Evolutionary conservation across 2,797 vertebrate genomes (phyloP).

Genomic region (Siniperca obscura): DNA sequence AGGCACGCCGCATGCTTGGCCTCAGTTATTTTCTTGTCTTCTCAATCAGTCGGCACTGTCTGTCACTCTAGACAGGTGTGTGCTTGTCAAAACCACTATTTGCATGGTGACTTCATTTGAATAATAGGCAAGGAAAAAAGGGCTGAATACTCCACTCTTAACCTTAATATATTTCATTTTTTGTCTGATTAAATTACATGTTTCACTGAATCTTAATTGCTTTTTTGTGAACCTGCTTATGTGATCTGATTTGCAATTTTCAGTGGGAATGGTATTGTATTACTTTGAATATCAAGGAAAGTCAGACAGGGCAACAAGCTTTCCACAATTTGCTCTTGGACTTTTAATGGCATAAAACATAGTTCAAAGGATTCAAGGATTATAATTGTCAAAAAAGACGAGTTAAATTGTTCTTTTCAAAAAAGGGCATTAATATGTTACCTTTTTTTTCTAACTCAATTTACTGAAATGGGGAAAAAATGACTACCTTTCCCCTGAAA

Average conservation of each 20-base stretch:
- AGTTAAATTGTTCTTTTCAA: slow-evolving; percentile 57
- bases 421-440: slow-evolving; percentile 42
- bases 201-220: slow-evolving; percentile 92
- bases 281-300: slow-evolving; percentile 73
- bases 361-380: slow-evolving; percentile 62
- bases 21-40: slow-evolving; percentile 49
- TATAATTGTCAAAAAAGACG: slow-evolving; percentile 55
- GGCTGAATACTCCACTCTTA: slow-evolving; percentile 70
- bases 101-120: slow-evolving; percentile 75
- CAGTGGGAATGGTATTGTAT: slow-evolving; percentile 80
- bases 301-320: slow-evolving; percentile 71
- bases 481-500: neutral
- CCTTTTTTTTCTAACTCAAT: slow-evolving; percentile 18
- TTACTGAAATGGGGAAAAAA: slow-evolving; percentile 19
- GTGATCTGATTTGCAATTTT: slow-evolving; percentile 88
- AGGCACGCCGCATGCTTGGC: slow-evolving; percentile 27
- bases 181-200: slow-evolving; percentile 91
- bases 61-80: slow-evolving; percentile 61
- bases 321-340: slow-evolving; percentile 63
- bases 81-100: slow-evolving; percentile 64
- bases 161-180: slow-evolving; percentile 85
- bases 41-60: slow-evolving; percentile 47
- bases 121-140: slow-evolving; percentile 71
- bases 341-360: slow-evolving; percentile 59
- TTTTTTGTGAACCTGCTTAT: slow-evolving; percentile 85